Percentiles rank a stretch among this genome's conserved stretches.
Evolutionary conservation across 1,140 invertebrate genomes (phyloP).

Genomic region (Lordiphosa mommai): DNA sequence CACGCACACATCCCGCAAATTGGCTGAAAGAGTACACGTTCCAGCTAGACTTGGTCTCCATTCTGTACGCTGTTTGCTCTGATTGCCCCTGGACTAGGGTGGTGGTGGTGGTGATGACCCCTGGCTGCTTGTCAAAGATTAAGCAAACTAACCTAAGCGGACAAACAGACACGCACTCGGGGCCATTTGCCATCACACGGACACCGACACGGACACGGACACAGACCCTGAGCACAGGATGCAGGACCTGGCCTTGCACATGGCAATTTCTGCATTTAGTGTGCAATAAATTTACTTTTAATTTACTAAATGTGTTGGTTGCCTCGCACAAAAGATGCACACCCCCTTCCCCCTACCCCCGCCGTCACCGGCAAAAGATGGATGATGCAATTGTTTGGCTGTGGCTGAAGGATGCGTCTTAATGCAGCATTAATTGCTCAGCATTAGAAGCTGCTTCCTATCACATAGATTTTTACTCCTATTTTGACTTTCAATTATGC

Average conservation of each 20-base stretch:
- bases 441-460: too few species aligned
- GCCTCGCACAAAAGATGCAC: slow-evolving; percentile 17
- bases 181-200: slow-evolving; percentile 9
- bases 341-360: background rate
- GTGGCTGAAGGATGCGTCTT: slow-evolving; percentile 16
- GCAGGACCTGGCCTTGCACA: slow-evolving; percentile 28
- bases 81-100: slow-evolving; percentile 31
- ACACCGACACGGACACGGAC: slow-evolving; percentile 9
- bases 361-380: slow-evolving; percentile 53
- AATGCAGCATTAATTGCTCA: slow-evolving; percentile 47
- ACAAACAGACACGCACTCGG: slow-evolving; percentile 53
- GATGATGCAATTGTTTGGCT: slow-evolving; percentile 63
- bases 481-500: slow-evolving; percentile 52
- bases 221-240: slow-evolving; percentile 1
- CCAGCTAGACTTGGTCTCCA: slow-evolving; percentile 5
- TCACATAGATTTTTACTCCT: slow-evolving; percentile 23
- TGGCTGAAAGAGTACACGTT: slow-evolving; percentile 14
- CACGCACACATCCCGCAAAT: slow-evolving; percentile 19
- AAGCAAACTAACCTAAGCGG: slow-evolving; percentile 66
- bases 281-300: slow-evolving; percentile 75
- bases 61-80: slow-evolving; percentile 35
- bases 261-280: slow-evolving; percentile 71
- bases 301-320: slow-evolving; percentile 75
- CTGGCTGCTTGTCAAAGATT: slow-evolving; percentile 75
- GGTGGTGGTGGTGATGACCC: slow-evolving; percentile 48